Evolutionary conservation across 2,888 invertebrate species (phyloP).

Genomic region (Hydriomena furcata): DNA sequence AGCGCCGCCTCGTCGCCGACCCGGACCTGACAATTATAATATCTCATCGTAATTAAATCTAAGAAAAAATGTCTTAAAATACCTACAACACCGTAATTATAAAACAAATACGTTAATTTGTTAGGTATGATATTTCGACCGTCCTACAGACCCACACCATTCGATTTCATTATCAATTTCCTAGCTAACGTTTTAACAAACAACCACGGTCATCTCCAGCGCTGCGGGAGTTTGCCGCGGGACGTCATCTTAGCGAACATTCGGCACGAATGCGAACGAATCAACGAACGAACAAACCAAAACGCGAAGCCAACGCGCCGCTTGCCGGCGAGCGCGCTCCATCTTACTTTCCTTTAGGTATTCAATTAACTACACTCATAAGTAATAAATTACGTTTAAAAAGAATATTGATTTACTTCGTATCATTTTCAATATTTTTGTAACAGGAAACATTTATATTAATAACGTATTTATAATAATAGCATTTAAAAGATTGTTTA

Average conservation of each 20-base stretch:
- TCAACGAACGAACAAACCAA: slow-evolving; percentile 66
- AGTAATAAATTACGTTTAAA: slow-evolving; percentile 83
- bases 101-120: slow-evolving; percentile 83
- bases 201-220: slow-evolving; percentile 74
- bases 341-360: slow-evolving; percentile 73
- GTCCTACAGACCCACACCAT: slow-evolving; percentile 81
- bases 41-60: slow-evolving; percentile 82
- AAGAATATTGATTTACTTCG: slow-evolving; percentile 83
- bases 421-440: slow-evolving; percentile 83
- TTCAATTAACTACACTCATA: slow-evolving; percentile 83
- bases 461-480: slow-evolving; percentile 84
- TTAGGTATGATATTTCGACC: slow-evolving; percentile 82
- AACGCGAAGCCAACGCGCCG: slow-evolving; percentile 51
- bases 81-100: slow-evolving; percentile 84
- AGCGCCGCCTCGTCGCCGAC: slow-evolving; percentile 64
- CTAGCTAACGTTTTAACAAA: slow-evolving; percentile 82
- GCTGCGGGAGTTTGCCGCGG: slow-evolving; percentile 60
- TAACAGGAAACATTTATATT: slow-evolving; percentile 85
- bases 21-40: slow-evolving; percentile 78
- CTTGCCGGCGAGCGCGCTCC: slow-evolving; percentile 69
- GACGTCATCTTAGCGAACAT: slow-evolving; percentile 35
- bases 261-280: slow-evolving; percentile 67
- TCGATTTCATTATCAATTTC: slow-evolving; percentile 83
- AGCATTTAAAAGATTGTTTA: slow-evolving; percentile 85
- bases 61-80: slow-evolving; percentile 83